These are phyloP conservation scores for Hetaerina americana DNA, from an alignment of 1,140 invertebrate genomes.

Conservation along the genomic window DNA sequence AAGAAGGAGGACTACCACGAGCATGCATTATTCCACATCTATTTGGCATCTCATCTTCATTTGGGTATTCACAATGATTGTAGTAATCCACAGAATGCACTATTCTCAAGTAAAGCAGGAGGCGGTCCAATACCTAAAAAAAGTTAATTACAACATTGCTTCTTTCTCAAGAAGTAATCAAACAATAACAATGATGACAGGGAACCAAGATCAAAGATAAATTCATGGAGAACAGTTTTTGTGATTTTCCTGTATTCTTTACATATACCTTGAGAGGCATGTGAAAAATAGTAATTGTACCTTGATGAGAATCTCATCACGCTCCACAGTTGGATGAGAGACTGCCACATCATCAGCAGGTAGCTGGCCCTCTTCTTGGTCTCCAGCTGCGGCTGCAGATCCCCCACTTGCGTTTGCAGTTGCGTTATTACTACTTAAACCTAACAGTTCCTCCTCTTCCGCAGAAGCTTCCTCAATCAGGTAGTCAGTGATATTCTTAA, in stretches of 20 bases:
- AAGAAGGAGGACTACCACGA: slow-evolving; percentile 66
- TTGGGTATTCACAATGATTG: slow-evolving; percentile 96
- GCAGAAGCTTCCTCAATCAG: slow-evolving; percentile 96
- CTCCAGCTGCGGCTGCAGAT: slow-evolving; percentile 24
- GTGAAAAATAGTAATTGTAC: slow-evolving; percentile 33
- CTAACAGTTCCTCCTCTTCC: slow-evolving; percentile 93
- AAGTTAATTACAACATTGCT: slow-evolving; percentile 5
- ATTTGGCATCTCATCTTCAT: slow-evolving; percentile 99
- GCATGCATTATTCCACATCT: slow-evolving; percentile 97
- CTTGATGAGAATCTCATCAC: slow-evolving; percentile 60
- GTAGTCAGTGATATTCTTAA: slow-evolving; percentile 96
- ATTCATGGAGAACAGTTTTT: neutral
- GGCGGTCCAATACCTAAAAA: slow-evolving; percentile 54
- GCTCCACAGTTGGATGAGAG: slow-evolving; percentile 49
- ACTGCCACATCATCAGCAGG: slow-evolving; percentile 37
- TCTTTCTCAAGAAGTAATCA: neutral
- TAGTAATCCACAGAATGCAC: slow-evolving; percentile 99
- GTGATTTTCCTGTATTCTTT: neutral
- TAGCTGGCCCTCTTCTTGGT: slow-evolving; percentile 39
- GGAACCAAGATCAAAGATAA: neutral
- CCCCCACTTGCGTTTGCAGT: neutral
- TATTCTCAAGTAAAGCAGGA: slow-evolving; percentile 87
- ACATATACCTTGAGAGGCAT: neutral
- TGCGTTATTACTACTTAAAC: slow-evolving; percentile 35
- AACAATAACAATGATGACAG: neutral